A percentile compares a stretch with the other conserved stretches of the same genome.
Evolutionary conservation across 2,113 vertebrate genomes (phyloP).

Genomic region (Barnardius zonarius): DNA sequence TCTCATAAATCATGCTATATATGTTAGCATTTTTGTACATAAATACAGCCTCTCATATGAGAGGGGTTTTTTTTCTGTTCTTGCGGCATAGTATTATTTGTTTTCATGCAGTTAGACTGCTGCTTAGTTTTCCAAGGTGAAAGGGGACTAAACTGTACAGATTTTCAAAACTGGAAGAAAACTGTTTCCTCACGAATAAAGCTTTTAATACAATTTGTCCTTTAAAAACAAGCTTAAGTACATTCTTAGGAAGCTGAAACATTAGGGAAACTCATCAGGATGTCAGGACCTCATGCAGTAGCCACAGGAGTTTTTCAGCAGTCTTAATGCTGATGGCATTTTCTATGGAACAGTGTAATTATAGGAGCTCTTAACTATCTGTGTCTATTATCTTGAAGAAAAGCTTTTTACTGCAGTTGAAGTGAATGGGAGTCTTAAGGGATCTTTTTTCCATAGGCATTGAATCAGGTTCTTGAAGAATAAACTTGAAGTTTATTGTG

Average conservation of each 20-base stretch:
- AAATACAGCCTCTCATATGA: not conserved
- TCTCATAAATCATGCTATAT: not conserved
- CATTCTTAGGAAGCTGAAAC: not conserved
- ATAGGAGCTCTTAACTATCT: not conserved
- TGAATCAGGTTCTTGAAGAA: conserved; percentile 9
- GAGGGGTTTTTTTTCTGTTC: not conserved
- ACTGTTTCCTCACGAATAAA: not conserved
- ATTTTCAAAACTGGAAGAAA: not conserved
- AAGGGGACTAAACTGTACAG: not conserved
- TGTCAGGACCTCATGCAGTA: not conserved
- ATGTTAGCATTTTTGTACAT: not conserved
- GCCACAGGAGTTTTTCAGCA: not conserved
- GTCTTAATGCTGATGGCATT: not conserved
- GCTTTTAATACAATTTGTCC: not conserved
- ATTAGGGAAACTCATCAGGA: not conserved
- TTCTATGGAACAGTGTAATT: not conserved
- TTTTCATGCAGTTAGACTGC: not conserved
- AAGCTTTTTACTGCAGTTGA: not conserved
- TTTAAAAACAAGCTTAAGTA: not conserved
- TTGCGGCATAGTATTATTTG: not conserved
- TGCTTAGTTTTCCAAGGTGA: not conserved
- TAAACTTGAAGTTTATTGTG: not conserved
- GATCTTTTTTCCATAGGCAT: not conserved
- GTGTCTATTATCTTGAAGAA: not conserved
- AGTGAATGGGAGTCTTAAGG: not conserved